Evolutionary conservation across 2,797 vertebrate genomes (phyloP).

Genomic region (Melanotaenia nigrans): DNA sequence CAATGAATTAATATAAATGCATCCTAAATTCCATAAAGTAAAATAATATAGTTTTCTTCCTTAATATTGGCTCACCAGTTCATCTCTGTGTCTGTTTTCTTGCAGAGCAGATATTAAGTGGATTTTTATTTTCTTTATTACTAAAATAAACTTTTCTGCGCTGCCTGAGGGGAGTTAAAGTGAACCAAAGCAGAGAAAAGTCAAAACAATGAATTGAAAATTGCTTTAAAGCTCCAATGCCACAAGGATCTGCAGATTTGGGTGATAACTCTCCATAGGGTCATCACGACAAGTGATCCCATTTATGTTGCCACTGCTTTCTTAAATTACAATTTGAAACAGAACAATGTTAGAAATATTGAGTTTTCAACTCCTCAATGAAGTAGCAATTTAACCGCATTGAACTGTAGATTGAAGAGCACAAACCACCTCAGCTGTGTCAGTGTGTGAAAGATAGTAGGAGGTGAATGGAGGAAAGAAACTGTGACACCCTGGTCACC

Average conservation of each 20-base stretch:
- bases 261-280: background rate
- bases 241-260: background rate
- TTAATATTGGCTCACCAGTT: background rate
- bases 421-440: background rate
- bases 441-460: background rate
- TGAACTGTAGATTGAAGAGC: background rate
- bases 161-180: background rate
- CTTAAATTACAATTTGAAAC: background rate
- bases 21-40: background rate
- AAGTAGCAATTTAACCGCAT: background rate
- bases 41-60: no score
- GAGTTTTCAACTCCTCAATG: background rate
- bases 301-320: background rate
- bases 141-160: background rate
- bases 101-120: background rate
- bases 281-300: background rate
- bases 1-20: background rate
- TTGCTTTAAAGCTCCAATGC: background rate
- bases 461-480: constrained; percentile 4
- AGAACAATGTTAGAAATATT: background rate
- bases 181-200: background rate
- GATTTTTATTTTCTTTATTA: background rate
- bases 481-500: constrained; percentile 28
- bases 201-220: background rate
- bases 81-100: background rate